These are phyloP conservation scores for Acholoe squamosa DNA, from an alignment of 2,888 invertebrate species.

Conservation along the genomic window DNA sequence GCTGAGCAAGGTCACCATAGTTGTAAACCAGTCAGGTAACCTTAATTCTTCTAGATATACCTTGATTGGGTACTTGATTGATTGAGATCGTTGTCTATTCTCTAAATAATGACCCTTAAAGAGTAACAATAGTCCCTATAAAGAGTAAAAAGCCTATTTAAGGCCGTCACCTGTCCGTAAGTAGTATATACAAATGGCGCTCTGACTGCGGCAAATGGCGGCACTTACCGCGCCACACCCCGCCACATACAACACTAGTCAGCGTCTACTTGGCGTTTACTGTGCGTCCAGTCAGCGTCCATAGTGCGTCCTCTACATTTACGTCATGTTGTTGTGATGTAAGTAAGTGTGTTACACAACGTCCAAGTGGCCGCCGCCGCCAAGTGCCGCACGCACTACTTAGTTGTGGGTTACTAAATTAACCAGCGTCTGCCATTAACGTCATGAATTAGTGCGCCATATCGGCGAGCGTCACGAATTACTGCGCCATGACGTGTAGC, in stretches of 20 bases:
- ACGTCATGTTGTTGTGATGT: background rate
- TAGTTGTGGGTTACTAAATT: slow-evolving; percentile 20
- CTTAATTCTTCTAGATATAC: too few relatives aligned
- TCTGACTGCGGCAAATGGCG: background rate
- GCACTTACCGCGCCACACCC: too few relatives aligned
- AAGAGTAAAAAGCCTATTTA: too few relatives aligned
- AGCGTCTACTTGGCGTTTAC: too few relatives aligned
- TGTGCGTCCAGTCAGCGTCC: too few relatives aligned
- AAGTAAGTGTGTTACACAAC: background rate
- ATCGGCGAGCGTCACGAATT: background rate
- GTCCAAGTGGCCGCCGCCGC: background rate
- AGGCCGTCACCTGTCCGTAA: background rate
- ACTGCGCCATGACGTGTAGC: background rate
- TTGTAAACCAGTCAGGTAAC: too few relatives aligned
- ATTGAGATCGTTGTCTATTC: too few relatives aligned
- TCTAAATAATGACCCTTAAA: too few relatives aligned
- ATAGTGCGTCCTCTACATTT: too few relatives aligned
- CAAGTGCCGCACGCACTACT: background rate
- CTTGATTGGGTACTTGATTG: too few relatives aligned
- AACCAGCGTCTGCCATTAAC: slow-evolving; percentile 7
- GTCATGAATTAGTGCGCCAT: background rate
- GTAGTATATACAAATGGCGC: background rate
- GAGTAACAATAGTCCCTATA: too few relatives aligned
- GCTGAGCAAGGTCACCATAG: too few relatives aligned
- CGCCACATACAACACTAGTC: background rate